These are phyloP conservation scores for Microcebus ravelobensis DNA, from an alignment of 2,113 vertebrate genomes.

Conservation along the genomic window DNA sequence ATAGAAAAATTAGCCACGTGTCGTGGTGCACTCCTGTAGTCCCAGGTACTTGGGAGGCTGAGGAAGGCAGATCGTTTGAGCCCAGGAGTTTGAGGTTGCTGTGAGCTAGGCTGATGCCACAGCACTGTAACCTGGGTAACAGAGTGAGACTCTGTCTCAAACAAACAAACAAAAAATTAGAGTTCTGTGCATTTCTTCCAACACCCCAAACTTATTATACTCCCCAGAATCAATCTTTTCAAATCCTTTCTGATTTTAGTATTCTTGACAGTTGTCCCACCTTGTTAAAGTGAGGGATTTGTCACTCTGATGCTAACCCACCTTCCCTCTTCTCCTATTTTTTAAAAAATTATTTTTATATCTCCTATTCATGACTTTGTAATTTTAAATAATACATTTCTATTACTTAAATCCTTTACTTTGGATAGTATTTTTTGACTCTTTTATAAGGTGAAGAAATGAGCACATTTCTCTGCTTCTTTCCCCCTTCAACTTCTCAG, in stretches of 20 bases:
- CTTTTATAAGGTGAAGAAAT: neutral
- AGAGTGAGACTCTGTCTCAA: too few species aligned
- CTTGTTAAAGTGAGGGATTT: neutral
- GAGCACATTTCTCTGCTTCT: neutral
- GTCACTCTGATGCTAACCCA: neutral
- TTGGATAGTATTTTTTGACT: neutral
- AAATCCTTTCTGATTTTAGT: neutral
- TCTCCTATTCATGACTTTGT: neutral
- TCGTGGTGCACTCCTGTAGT: too few species aligned
- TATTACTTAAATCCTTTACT: neutral
- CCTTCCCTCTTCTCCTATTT: neutral
- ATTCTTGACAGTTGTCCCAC: neutral
- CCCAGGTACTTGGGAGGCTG: too few species aligned
- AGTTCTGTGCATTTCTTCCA: neutral
- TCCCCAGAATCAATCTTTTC: neutral
- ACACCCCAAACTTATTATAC: neutral
- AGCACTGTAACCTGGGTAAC: too few species aligned
- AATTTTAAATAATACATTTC: slow-evolving; percentile 14
- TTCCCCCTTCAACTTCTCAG: neutral
- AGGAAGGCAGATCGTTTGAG: too few species aligned
- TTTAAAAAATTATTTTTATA: neutral
- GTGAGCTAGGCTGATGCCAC: too few species aligned
- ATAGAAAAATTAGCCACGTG: too few species aligned
- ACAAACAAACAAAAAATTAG: neutral
- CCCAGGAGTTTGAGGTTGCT: too few species aligned